Evolutionary conservation across 1,140 invertebrate species (phyloP), one percentile per base, ranked within the genome.

Genomic region (Mercenaria mercenaria): DNA sequence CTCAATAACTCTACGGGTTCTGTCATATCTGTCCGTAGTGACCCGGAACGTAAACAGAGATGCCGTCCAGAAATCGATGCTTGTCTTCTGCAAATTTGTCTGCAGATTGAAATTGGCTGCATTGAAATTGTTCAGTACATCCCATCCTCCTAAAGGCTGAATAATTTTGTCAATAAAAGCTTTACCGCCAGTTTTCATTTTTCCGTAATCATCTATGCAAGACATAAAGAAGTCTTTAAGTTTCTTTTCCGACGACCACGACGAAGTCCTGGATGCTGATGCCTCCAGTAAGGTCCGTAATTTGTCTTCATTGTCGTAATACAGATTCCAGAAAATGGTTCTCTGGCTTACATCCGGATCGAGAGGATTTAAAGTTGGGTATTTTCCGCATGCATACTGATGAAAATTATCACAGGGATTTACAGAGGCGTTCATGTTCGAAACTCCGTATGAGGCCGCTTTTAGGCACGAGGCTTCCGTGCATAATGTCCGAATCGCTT

Each of bases 391-490:
- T 1, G 97, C 96, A 87, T 96, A 97, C 64, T 96, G 91, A 92
- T 96, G 97, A 92, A 97, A 97, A 94, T 97, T 96, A 6, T 96
- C 95, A 93, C 97, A 97, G 0, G 97, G 97, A 81, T 97, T 95
- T 0, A 96, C 94, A 18, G 94, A 94, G 20, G 90, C 91, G 91
- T 97, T 96, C 95, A 96, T 96, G 52, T 93, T 92, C 23, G 85
- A 81, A 41, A 93, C 85, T 3, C 90, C 89, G 39, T 93, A 92
- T 0, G 93, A 80, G 0, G 93, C 91, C 15, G 92, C 91, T 81
- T 93, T 92, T 29, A 95, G 87, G 76, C 95, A 95, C 2, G 89
- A 29, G 15, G 91, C 83, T 23, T 88, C 59, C 26, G 93, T 86
- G 77, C 94, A 95, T 8, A 91, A 43, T 23, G 79, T 43, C 52